Evolutionary conservation across 2,888 invertebrate species (phyloP), one percentile per base, ranked within the genome.

Genomic region (Caradrina clavipalpis): DNA sequence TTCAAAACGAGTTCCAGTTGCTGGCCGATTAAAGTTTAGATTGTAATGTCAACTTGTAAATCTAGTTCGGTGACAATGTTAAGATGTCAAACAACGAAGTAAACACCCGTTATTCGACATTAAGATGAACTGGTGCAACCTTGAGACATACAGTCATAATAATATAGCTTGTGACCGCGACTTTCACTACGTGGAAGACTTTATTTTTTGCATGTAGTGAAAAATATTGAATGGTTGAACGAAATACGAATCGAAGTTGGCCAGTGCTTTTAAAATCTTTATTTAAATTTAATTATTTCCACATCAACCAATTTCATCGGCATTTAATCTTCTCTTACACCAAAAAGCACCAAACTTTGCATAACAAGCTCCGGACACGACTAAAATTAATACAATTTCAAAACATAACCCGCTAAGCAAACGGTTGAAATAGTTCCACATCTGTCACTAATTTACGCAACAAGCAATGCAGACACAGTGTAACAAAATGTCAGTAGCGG

Each of bases 391-490:
- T 63, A 71, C 63, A 54, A 60, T 80, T 80, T 76, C 78, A 71
- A 76, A 78, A 78, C 56, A 58, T 19, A 80, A 67, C 59, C 61
- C 26, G 76, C 57, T 76, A n/a, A 26, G 69, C 76, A 21, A 75
- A 65, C 67, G 64, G 60, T 60, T 59, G 65, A 76, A 80, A 80
- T 76, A 53, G 64, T 51, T 39, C 74, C 55, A 82, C 71, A 77
- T 80, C 74, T 83, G 83, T 74, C 73, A 75, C 53, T 61, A 71
- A 39, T 71, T 66, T 56, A 81, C 68, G 81, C 72, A 82, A 83
- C 73, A 64, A 62, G 59, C 65, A 59, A 76, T 55, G 54, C 35
- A 51, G 61, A 51, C 60, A 70, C 22, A 62, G 59, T 31, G 50
- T 56, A 53, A 55, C 57, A 76, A 66, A 83, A 78, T 76, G 73